phyloP scores from a whole-genome alignment of 2,113 vertebrate genomes.

The Burhinus bistriatus region DNA sequence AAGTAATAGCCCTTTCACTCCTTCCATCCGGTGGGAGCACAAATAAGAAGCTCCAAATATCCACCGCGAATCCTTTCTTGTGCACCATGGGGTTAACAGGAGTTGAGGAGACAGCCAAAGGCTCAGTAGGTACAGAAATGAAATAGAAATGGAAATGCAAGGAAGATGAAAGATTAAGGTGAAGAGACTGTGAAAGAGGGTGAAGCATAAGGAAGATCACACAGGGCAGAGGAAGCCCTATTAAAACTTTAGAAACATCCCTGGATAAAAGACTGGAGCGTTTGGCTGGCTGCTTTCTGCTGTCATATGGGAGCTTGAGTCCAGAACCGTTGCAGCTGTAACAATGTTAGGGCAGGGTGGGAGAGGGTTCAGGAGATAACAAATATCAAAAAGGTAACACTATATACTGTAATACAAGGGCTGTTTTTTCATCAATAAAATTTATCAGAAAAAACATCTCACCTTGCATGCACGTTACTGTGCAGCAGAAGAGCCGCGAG shows the following conservation, averaged over 20 bases:
- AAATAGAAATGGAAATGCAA: not conserved
- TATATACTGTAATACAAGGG: not conserved
- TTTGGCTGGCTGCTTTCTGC: not conserved
- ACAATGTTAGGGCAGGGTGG: not conserved
- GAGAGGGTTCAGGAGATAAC: not conserved
- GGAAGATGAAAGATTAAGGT: not conserved
- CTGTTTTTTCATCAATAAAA: not conserved
- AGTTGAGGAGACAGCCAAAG: not conserved
- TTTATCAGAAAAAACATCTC: not conserved
- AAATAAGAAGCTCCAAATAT: not conserved
- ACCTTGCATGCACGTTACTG: fast-evolving
- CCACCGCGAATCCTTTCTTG: not conserved
- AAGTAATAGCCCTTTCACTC: not conserved
- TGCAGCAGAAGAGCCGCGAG: not conserved
- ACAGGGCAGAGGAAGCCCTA: not conserved
- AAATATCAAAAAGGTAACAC: not conserved
- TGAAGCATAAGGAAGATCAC: not conserved
- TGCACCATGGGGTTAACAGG: not conserved
- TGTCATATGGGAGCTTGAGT: fast-evolving
- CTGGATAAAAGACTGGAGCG: not conserved
- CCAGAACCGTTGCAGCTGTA: not conserved
- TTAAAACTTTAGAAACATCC: not conserved
- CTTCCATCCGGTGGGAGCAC: not conserved
- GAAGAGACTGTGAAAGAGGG: not conserved
- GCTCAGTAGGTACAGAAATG: not conserved